phyloP scores from a whole-genome alignment of 64 coral and sea anemone genomes.

The Dendrophyllia cribrosa region DNA sequence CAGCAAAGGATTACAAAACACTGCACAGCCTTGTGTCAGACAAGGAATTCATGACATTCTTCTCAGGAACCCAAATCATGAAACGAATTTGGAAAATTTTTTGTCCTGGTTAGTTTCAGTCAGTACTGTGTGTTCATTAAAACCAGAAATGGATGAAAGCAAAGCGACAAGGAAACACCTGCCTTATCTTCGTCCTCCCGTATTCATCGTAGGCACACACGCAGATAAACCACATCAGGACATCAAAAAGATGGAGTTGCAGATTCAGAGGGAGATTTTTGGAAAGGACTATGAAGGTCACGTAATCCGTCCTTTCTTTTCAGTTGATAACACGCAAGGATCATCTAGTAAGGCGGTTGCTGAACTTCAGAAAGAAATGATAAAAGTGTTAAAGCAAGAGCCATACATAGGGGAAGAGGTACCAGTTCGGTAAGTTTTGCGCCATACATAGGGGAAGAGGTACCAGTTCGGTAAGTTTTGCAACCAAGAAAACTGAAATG shows the following conservation, averaged over 20 bases:
- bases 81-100: slow-evolving; percentile 38
- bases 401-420: slow-evolving; percentile 27
- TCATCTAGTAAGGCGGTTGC: background rate
- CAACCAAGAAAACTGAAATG: too few species aligned
- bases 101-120: slow-evolving; percentile 29
- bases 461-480: background rate
- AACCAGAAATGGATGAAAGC: background rate
- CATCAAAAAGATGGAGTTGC: background rate
- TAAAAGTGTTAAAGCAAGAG: background rate
- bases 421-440: slow-evolving; percentile 14
- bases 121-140: background rate
- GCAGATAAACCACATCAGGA: background rate
- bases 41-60: background rate
- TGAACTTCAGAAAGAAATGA: background rate
- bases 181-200: slow-evolving; percentile 10
- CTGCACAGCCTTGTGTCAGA: slow-evolving; percentile 33
- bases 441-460: slow-evolving; percentile 17
- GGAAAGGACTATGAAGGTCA: slow-evolving; percentile 20
- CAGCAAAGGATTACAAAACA: slow-evolving; percentile 21
- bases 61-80: background rate
- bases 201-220: slow-evolving; percentile 48
- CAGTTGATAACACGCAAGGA: slow-evolving; percentile 12
- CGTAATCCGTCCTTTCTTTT: background rate
- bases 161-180: background rate
- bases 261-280: background rate